Base-by-base conservation (phyloP, 2,113 vertebrate species). In the Cranoglanis bouderius region DNA sequence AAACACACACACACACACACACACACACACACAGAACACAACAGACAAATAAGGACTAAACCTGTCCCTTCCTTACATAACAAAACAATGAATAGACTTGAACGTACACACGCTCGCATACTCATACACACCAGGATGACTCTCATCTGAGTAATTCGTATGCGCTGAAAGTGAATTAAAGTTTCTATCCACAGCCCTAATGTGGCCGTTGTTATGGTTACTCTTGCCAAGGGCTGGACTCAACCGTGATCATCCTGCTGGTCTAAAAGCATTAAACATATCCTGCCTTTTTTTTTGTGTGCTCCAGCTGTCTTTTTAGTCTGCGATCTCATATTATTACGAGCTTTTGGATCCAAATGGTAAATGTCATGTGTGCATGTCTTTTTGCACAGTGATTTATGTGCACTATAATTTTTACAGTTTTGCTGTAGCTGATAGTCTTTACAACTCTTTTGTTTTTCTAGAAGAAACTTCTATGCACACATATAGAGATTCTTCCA, bases 171-270 rank as follows among this genome's bases (percentile, higher is more conserved):
- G 90, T 87, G 90, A 89, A 91, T 89, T 85, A 85, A 89, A 91
- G 77, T 87, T 91, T 86, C 80, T 77, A 32, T 81, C 38, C 55
- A 53, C 49, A 61, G 32, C 82, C 85, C n/a, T 89, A 87, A 89
- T 91, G 90, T 86, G 43, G 83, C 77, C 10, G 77, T 91, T 91
- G 90, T 91, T 91, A 89, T 91, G 88, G 88, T 91, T 87, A 89
- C 85, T 86, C 74, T 77, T 89, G 90, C 88, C 46, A 13, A 78
- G 77, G 88, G 88, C 86, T 89, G 84, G 67, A 77, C 74, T 61
- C 18, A 84, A 91, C 86, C 74, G 46, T 91, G 88, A 85, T 91
- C 70, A 88, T 89, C 88, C 90, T 87, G 83, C 86, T 88, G 82
- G 74, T 83, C 80, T 85, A 82, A 91, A 88, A 89, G 80, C 88